phyloP scores from a whole-genome alignment of 2,797 vertebrate species.

The Pipistrellus nathusii region DNA sequence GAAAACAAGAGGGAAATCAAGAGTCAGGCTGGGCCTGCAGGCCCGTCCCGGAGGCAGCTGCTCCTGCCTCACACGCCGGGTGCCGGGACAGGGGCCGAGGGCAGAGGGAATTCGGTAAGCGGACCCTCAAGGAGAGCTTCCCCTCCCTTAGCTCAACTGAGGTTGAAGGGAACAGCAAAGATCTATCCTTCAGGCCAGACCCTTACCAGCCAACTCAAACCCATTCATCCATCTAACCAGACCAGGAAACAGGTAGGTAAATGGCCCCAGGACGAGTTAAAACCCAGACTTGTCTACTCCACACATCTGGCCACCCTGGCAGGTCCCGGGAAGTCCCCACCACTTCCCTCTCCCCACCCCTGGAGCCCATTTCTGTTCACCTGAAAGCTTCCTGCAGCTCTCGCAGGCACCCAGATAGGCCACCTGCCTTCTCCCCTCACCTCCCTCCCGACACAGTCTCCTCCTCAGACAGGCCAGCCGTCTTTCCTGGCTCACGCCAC shows the following conservation, averaged over 20 bases:
- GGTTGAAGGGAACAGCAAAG: no score
- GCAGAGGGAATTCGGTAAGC: not conserved
- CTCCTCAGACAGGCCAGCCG: not conserved
- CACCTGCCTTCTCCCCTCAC: not conserved
- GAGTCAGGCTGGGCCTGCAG: conserved; percentile 62
- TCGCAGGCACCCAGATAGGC: not conserved
- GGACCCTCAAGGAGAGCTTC: not conserved
- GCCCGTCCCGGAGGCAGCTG: conserved; percentile 1
- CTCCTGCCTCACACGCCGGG: not conserved
- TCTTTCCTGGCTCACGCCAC: not conserved
- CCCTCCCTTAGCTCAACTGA: not conserved
- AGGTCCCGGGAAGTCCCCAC: not conserved
- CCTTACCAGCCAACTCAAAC: no score
- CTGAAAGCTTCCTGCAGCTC: not conserved
- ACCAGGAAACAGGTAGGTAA: not conserved
- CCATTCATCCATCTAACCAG: no score
- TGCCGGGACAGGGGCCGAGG: not conserved
- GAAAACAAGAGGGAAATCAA: conserved; percentile 81
- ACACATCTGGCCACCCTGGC: not conserved
- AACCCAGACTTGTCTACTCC: not conserved
- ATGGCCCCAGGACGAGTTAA: not conserved
- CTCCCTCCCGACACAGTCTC: not conserved
- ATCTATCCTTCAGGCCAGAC: no score
- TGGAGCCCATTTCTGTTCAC: not conserved
- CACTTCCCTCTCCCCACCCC: not conserved